Base-by-base conservation (phyloP, 2,888 invertebrate genomes). In the Linnaemya vulpina region DNA sequence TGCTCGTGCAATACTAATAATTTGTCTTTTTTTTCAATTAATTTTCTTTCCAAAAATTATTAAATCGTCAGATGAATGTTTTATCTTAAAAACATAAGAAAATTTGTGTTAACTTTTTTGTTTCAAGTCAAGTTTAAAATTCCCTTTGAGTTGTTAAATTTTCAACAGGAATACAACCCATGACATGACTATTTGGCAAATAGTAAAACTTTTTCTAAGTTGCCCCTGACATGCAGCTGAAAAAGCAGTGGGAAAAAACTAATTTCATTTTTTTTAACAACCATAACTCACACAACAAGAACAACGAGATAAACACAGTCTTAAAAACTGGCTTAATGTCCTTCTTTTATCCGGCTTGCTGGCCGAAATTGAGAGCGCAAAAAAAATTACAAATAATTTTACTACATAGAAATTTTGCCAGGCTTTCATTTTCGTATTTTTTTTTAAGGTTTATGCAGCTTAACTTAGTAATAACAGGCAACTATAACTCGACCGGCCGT, bases 291-390 rank as follows among this genome's bases (percentile, higher is more conserved):
- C 55, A 17, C 20, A 17, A 67, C 11, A 79, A 30, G 25, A 81
- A 46, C 60, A 58, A 62, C 43, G 63, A 63, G 40, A 38, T 46
- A 60, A 65, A 40, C n/a, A 43, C 51, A 51, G 53, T 68, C 68
- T 81, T 74, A 55, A 84, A 84, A 84, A 74, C 55, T 81, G 73
- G 73, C 81, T 84, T 81, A 78, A 77, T 84, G 74, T 81, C 62
- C 81, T 68, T 84, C 65, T 63, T 79, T 70, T 74, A 49, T 49
- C 3, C 35, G 51, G 63, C n/a, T 49, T 63, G 58, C 46, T 63
- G 68, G 67, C 53, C 30, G 67, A 60, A 25, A 40, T 11, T n/a
- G 4, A 68, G 53, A 55, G 30, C 20, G 13, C 49, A 51, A 17
- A 73, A 30, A 40, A 68, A 43, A 65, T n/a, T n/a, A n/a, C 5